Base-by-base conservation (phyloP, 2,888 invertebrate genomes). In the Drosophila meridiana region DNA sequence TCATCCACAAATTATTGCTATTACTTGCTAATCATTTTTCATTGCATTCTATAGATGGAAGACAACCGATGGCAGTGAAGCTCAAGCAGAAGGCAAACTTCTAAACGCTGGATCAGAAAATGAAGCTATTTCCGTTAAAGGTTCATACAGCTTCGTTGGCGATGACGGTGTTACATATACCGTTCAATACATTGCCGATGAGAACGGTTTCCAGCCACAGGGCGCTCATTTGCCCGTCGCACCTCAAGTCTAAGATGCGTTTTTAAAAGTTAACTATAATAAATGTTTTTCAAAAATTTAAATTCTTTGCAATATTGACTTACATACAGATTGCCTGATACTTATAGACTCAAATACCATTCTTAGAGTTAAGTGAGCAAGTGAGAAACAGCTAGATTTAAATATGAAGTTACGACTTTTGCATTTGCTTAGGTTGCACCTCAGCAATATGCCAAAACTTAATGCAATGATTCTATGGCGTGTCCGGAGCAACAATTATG, bases 181-280 rank as follows among this genome's bases (percentile, higher is more conserved):
- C 3, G 81, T 92, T 2, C 69, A 47, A 14, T 92, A 90, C 36
- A 14, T 82, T 4, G 92, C 91, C 42, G 91, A 94, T 84, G 94
- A 94, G 83, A 93, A 94, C 77, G 94, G 94, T 78, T 94, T 93
- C 92, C 94, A 94, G 87, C 94, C 94, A 14, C 57, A 80, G 67
- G 92, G 91, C 32, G 87, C 77, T 8, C 90, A 92, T 86, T 69
- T 92, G 56, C 92, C 91, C 53, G 32, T 38, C 3, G 40, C 50
- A 2, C 73, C 78, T 2, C 0, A 0, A 5, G 42, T 11, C 7
- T 61, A 73, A 73, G 13, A 28, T 36, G n/a, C 26, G 1, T 7
- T 26, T 11, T 52, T 59, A 48, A 64, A 13, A 32, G 14, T 52
- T 3, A 34, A 77, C 67, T 71, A 67, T 67, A 67, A 48, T 45